These are phyloP conservation scores for Neria commutata DNA, from an alignment of 2,888 invertebrate genomes.

Conservation along the genomic window DNA sequence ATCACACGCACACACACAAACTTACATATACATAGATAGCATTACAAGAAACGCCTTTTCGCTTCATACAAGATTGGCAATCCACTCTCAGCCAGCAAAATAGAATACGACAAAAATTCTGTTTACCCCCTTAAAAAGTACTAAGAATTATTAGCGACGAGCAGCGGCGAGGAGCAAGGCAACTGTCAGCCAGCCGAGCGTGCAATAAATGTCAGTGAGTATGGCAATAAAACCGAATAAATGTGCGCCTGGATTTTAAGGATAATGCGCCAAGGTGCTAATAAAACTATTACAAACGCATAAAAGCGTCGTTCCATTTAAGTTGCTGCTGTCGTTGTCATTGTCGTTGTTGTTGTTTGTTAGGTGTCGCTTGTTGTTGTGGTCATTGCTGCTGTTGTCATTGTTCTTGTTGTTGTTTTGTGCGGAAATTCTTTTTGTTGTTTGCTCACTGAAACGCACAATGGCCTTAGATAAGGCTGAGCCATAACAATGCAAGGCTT, in stretches of 20 bases:
- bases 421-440: no score
- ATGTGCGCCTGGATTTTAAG: constrained; percentile 28
- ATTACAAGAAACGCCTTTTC: no score
- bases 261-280: constrained; percentile 32
- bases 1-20: no score
- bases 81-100: no score
- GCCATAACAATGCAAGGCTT: no score
- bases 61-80: no score
- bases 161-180: constrained; percentile 20
- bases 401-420: background rate
- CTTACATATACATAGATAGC: no score
- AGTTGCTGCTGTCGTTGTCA: background rate
- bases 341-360: background rate
- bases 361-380: background rate
- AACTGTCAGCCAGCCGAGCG: constrained; percentile 22
- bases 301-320: background rate
- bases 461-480: no score
- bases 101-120: no score
- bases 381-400: background rate
- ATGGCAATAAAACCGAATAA: constrained; percentile 48
- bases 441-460: no score
- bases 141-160: constrained; percentile 44
- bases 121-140: no score
- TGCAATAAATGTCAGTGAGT: constrained; percentile 48
- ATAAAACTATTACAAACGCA: constrained; percentile 35